Evolutionary conservation across 2,888 invertebrate species (phyloP), one percentile per base, ranked within the genome.

Genomic region (Lasioglossum lativentre): DNA sequence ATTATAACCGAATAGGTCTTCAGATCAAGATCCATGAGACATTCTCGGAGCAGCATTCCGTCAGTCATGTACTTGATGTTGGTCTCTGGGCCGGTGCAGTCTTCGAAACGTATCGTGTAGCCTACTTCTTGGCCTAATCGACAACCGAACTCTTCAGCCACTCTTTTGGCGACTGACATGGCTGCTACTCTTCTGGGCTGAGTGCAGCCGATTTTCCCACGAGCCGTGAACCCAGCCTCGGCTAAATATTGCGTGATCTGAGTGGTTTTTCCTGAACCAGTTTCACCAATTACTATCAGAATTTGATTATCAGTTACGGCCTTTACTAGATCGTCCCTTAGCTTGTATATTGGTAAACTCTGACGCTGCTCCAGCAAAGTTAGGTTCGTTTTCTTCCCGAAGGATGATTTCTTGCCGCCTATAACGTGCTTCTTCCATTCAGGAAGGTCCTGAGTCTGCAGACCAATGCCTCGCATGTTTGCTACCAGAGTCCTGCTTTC

Each of bases 41-140:
- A 99, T 95, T 99, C 99, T 88, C 99, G 96, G 80, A 99, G 96
- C 94, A 99, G 96, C 99, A 99, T 99, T 96, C 99, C 99, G 94
- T 99, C 99, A 92, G 99, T 99, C 99, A 99, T 99, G 97, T 99
- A 99, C 96, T 99, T 99, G 93, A 99, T 99, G 63, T 98, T 97
- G 0, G 99, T 99, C 95, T 99, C 99, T 0, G 98, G 98, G 91
- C 99, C 98, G 23, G 99, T 99, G 93, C 99, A 99, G 95, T 99
- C 99, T 95, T 99, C 99, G 94, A 99, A 99, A 94, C 99, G 99
- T 92, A 99, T 99, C 1, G 99, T 99, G 94, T 99, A 99, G 1
- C 99, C 99, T n/a, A 99, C 98, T 96, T 99, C 99, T 95, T 99
- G 99, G 0, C 99, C 99, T 30, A 99, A 96, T 40, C 99, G 96